These are phyloP conservation scores for Oligia latruncula DNA, from an alignment of 2,888 invertebrate species.

Conservation along the genomic window DNA sequence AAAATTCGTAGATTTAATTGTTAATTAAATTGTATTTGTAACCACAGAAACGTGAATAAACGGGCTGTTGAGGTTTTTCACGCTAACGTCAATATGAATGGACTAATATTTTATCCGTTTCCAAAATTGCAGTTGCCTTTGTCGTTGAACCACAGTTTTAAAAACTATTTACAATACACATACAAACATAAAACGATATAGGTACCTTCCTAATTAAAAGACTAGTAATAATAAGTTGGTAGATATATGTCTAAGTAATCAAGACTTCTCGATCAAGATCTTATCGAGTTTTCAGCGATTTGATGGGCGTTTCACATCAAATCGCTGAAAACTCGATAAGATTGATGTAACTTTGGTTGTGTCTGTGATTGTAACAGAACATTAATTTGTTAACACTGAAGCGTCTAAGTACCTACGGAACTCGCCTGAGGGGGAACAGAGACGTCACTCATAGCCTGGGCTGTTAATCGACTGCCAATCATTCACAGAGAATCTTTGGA, in stretches of 20 bases:
- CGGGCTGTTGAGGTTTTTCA: constrained; percentile 19
- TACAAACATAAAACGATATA: neutral
- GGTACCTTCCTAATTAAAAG: neutral
- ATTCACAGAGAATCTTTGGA: constrained; percentile 46
- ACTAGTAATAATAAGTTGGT: neutral
- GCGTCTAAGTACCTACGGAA: constrained; percentile 3
- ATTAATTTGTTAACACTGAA: constrained; percentile 23
- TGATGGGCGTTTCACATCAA: neutral
- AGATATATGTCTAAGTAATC: neutral
- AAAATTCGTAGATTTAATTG: constrained; percentile 44
- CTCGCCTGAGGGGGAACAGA: constrained; percentile 3
- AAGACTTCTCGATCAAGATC: neutral
- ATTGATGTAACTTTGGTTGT: constrained; percentile 32
- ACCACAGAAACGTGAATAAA: constrained; percentile 20
- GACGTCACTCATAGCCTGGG: constrained; percentile 33
- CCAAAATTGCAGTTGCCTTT: neutral
- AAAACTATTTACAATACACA: neutral
- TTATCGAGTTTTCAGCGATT: too few species aligned
- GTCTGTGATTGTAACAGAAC: constrained; percentile 18
- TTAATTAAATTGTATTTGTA: constrained; percentile 27
- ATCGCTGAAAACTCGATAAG: neutral
- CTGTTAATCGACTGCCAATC: constrained; percentile 50
- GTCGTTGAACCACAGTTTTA: too few species aligned
- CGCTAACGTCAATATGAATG: neutral
- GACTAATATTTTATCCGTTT: constrained; percentile 6